Conservation (phyloP, 2,888 invertebrate genomes). For the Spodoptera exigua region DNA sequence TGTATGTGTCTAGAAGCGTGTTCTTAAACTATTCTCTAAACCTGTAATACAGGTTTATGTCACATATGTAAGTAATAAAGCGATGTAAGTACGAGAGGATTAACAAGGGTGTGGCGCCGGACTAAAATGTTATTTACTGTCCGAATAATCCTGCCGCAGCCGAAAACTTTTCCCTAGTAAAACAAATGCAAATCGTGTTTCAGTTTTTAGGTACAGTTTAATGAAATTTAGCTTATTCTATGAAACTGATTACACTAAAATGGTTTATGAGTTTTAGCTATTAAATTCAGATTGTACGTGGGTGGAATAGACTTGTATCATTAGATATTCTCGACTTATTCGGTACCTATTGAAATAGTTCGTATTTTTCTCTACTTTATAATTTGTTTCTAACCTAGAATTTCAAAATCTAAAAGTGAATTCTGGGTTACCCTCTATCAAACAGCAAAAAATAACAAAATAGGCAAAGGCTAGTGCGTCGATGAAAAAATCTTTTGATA, state of each 20-base stretch:
- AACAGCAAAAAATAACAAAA: neutral
- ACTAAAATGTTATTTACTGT: conserved; percentile 8
- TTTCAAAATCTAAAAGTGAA: no score
- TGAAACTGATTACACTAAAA: neutral
- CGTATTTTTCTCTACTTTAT: neutral
- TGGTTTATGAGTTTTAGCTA: no score
- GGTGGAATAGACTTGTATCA: neutral
- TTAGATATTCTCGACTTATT: no score
- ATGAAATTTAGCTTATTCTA: neutral
- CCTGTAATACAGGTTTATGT: no score
- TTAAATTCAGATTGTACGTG: no score
- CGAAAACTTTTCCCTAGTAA: neutral
- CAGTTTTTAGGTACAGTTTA: neutral
- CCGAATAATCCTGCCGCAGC: neutral
- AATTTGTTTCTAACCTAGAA: no score
- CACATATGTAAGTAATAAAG: no score
- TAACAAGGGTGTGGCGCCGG: neutral
- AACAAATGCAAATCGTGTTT: conserved; percentile 5
- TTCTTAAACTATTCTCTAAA: no score
- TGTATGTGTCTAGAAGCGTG: no score
- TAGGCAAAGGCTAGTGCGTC: neutral
- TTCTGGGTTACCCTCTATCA: no score
- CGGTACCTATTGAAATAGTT: no score
- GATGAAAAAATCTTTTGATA: conserved; percentile 1
- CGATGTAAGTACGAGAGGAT: neutral